These are phyloP conservation scores for Phrynocephalus vlangalii DNA, from an alignment of 2,797 vertebrate species.

Conservation along the genomic window DNA sequence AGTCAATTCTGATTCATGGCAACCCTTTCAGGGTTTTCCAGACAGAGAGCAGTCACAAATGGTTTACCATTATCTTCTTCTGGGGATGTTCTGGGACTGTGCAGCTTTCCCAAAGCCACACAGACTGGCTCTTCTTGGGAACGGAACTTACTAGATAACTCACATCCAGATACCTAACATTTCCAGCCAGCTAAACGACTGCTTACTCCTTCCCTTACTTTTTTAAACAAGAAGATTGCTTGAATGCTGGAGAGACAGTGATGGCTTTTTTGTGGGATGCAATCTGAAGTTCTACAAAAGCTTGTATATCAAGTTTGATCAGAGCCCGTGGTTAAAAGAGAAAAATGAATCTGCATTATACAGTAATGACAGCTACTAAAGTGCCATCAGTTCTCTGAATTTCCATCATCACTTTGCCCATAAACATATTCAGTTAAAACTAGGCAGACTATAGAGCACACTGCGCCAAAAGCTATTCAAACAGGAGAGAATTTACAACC, in stretches of 20 bases:
- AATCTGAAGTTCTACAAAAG: neutral
- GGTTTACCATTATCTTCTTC: no score
- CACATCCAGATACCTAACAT: no score
- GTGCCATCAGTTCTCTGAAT: neutral
- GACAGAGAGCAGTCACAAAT: no score
- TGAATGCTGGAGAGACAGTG: neutral
- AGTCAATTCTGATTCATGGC: no score
- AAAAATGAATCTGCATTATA: neutral
- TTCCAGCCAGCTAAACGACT: neutral
- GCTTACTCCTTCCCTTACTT: neutral
- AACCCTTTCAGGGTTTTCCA: no score
- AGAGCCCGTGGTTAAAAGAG: no score
- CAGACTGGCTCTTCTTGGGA: no score
- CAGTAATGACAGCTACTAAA: neutral
- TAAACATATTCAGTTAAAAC: neutral
- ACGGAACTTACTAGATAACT: no score
- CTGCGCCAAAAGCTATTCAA: neutral
- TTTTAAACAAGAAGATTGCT: neutral
- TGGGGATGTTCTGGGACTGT: no score
- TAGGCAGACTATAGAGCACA: neutral
- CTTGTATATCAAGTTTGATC: neutral
- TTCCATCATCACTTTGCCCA: neutral
- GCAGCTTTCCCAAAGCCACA: no score
- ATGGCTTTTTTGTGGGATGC: neutral
- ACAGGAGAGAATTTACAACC: neutral